Base-by-base conservation (phyloP, 2,113 vertebrate genomes). In the Antidorcas marsupialis region DNA sequence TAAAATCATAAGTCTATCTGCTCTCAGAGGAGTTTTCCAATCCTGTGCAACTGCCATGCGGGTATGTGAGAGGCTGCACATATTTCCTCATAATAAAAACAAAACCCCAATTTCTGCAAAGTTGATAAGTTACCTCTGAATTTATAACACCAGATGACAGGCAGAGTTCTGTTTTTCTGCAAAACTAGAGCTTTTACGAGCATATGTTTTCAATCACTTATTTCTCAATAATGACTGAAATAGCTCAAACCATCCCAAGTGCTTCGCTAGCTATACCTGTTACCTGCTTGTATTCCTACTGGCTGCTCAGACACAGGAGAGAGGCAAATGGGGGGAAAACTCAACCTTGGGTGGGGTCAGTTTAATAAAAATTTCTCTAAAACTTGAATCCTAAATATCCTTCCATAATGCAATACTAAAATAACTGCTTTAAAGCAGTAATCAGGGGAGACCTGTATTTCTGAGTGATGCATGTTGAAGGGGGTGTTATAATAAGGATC, bases 71-170 rank as follows among this genome's bases (percentile, higher is more conserved):
- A 96, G 16, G 81, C 47, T 82, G 28, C 84, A 82, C 12, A 47
- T 79, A 94, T 92, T 88, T 91, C 87, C 89, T 90, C 91, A 86
- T 33, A 93, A 97, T 94, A 94, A 96, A 96, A 97, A 92, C 45
- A 62, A 79, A 95, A 47, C 28, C 81, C 71, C 89, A 91, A 59
- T 88, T 97, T 95, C 78, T 95, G n/a, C 17, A 33, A 10, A 47
- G 96, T 7, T 91, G 43, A 15, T 95, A 95, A 76, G 76, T 14
- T 55, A 90, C 2, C 79, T 88, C 82, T 16, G 4, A 36, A 1
- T 91, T 87, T 74, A 60, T 25, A 81, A 87, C 30, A 92, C 87
- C 94, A 86, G 47, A 53, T 4, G 23, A 95, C 59, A 91, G 14
- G 39, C 55, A 96, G 28, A 53, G 4, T 19, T 98, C 30, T 81